These are phyloP conservation scores for Halocynthia aurantium DNA, from an alignment of 23 tunicate genomes.

Conservation along the genomic window DNA sequence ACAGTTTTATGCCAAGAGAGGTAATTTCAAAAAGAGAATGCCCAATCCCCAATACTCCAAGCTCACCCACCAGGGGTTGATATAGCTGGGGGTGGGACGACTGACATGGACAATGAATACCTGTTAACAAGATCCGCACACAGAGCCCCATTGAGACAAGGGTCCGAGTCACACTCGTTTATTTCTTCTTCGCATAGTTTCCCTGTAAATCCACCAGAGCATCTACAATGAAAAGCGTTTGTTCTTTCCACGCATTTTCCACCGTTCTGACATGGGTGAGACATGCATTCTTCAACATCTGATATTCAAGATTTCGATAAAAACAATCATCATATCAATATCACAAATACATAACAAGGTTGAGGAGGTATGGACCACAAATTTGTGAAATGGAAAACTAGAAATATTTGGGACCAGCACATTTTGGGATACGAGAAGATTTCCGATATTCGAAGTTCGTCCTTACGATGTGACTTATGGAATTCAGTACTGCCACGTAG, in stretches of 20 bases:
- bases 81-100: too few species aligned
- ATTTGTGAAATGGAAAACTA: too few species aligned
- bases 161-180: constrained; percentile 17
- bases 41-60: too few species aligned
- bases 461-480: too few species aligned
- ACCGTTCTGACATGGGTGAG: constrained; percentile 24
- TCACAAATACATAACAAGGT: background rate
- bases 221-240: constrained; percentile 5
- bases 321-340: background rate
- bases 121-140: constrained; percentile 21
- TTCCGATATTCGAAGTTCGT: too few species aligned
- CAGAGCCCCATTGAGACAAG: constrained; percentile 23
- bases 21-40: too few species aligned
- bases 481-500: too few species aligned
- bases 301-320: background rate
- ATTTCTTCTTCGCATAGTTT: constrained; percentile 20
- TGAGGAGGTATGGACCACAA: too few species aligned
- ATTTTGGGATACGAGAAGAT: too few species aligned
- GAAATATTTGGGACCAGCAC: too few species aligned
- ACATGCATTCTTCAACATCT: constrained; percentile 31
- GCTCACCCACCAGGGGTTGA: too few species aligned
- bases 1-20: too few species aligned
- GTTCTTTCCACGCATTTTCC: constrained; percentile 16
- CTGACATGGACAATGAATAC: background rate
- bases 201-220: constrained; percentile 21